Evolutionary conservation across 2,113 vertebrate genomes (phyloP).

Genomic region (Mesoclemmys tuberculata): DNA sequence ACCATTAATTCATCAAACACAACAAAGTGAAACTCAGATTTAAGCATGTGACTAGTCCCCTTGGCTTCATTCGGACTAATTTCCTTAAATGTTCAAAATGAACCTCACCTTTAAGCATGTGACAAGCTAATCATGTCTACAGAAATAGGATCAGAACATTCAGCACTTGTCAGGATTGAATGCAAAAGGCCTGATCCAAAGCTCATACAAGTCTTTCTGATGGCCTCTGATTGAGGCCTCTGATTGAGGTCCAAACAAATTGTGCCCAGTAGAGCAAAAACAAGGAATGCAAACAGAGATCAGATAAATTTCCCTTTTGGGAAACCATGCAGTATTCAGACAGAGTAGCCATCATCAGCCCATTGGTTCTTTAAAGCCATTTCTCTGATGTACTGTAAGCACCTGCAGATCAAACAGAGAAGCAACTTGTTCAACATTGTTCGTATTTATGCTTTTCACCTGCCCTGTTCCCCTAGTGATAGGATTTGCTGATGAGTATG

Average conservation of each 20-base stretch:
- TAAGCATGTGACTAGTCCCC: not conserved
- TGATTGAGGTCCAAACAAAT: not conserved
- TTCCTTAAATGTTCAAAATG: not conserved
- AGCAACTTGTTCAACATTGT: not conserved
- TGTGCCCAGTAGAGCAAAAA: not conserved
- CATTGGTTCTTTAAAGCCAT: not conserved
- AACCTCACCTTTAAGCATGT: no score
- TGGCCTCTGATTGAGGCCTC: not conserved
- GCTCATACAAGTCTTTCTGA: not conserved
- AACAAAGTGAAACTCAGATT: not conserved
- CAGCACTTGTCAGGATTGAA: no score
- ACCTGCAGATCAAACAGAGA: not conserved
- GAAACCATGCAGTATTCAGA: not conserved
- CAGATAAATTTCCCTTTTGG: not conserved
- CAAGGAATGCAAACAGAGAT: rapidly evolving
- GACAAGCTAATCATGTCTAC: no score
- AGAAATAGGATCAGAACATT: no score
- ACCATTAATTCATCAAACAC: not conserved
- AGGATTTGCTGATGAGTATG: not conserved
- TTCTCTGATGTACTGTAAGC: not conserved
- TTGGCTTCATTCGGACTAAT: not conserved
- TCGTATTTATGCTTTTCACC: not conserved
- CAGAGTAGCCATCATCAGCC: not conserved
- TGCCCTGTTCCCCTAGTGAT: rapidly evolving
- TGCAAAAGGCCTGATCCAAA: not conserved